Base-by-base conservation (phyloP, 2,888 invertebrate genomes). In the Myopa testacea region DNA sequence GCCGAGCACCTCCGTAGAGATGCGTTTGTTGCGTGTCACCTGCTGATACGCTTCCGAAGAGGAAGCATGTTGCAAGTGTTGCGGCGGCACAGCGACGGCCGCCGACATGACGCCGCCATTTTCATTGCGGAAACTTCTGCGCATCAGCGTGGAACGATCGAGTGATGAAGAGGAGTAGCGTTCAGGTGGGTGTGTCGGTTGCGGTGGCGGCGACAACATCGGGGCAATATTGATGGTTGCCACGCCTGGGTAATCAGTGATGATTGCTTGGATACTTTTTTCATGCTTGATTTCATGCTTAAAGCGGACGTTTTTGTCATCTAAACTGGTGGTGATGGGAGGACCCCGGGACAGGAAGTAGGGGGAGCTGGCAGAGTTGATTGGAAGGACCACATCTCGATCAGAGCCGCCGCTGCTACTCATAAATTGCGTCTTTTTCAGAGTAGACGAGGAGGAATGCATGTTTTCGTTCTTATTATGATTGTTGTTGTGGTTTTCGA, bases 1-100 rank as follows among this genome's bases (percentile, higher is more conserved):
- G 85, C 95, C 96, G 85, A 95, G 91, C 87, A 96, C 94, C 91
- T 95, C 95, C 84, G 96, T 95, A 87, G 95, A 94, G 86, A 96
- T 90, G 83, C 94, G 92, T 87, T 95, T 94, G 89, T 95, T 94
- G 84, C 95, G 95, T 85, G 94, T 93, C 88, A 96, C 93, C 87
- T 94, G 94, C 89, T 94, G 94, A 85, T 95, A 91, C 62, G 84
- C 81, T 45, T 74, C 52, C 38, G 75, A 67, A 16, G 74, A 52
- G 0, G 68, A 40, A 16, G 50, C 19, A 26, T 72, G 77, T 8
- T 60, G 52, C 63, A 62, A 14, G 85, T 91, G 91, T 69, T 78
- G 80, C 52, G 83, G 81, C 69, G 81, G 82, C 90, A 90, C 77
- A 3, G 80, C 75, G 37, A 78, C 40, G 5, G 60, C 40, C 58